phyloP scores from a whole-genome alignment of 35 echinoderm and acorn worm species.

The Lytechinus pictus region DNA sequence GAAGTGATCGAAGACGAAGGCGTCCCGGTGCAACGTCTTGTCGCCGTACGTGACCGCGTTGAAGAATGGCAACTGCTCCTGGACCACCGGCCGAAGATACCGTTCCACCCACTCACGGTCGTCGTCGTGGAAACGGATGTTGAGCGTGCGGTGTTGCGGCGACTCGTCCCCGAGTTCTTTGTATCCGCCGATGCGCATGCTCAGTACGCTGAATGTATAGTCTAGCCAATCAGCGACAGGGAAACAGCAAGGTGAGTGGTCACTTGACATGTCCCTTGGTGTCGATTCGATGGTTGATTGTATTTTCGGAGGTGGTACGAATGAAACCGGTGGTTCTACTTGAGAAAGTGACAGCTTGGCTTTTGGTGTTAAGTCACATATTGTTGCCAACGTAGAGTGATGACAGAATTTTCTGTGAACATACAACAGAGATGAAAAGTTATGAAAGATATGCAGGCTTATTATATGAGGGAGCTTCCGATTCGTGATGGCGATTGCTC shows the following conservation, averaged over 20 bases:
- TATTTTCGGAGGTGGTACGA: neutral
- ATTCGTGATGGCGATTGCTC: too few species aligned
- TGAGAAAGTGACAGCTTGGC: neutral
- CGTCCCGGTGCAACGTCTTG: neutral
- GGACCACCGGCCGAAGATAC: neutral
- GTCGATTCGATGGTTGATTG: neutral
- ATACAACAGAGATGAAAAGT: neutral
- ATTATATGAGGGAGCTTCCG: too few species aligned
- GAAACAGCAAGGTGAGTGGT: neutral
- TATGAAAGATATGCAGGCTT: neutral
- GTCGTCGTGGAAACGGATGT: conserved; percentile 42
- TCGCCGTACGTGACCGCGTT: neutral
- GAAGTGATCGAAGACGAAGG: conserved; percentile 48
- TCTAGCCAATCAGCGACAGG: conserved; percentile 6
- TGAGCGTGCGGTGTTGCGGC: neutral
- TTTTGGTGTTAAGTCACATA: neutral
- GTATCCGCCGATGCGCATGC: conserved; percentile 30
- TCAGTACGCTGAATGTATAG: conserved; percentile 23
- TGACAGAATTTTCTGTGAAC: neutral
- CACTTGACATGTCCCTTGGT: neutral
- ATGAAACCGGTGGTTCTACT: neutral
- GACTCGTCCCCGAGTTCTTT: conserved; percentile 18
- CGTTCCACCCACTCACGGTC: conserved; percentile 32
- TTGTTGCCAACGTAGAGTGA: neutral
- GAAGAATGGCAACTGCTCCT: neutral